Evolutionary conservation across 2,888 invertebrate genomes (phyloP).

Genomic region (Cheilosia variabilis): DNA sequence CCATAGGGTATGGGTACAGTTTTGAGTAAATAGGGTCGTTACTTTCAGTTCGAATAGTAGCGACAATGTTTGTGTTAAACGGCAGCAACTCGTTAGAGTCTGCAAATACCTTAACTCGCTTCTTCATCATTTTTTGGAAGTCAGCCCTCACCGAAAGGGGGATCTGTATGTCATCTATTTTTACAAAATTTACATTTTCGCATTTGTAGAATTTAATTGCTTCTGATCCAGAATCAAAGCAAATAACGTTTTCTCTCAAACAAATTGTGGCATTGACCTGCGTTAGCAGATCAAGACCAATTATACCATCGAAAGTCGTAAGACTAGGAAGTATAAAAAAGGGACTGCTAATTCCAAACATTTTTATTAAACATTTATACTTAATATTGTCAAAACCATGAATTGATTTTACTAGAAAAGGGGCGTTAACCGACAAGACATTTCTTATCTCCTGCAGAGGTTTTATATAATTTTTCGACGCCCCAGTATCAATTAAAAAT

Average conservation of each 20-base stretch:
- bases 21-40: constrained; percentile 62
- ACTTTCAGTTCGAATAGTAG: constrained; percentile 52
- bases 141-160: neutral
- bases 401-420: constrained; percentile 61
- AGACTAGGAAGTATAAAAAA: constrained; percentile 66
- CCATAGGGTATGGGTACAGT: constrained; percentile 61
- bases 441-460: constrained; percentile 34
- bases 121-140: constrained; percentile 49
- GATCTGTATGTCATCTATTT: constrained; percentile 56
- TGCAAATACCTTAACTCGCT: constrained; percentile 52
- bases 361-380: constrained; percentile 60
- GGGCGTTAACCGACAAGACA: constrained; percentile 36
- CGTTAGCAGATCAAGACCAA: constrained; percentile 71
- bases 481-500: constrained; percentile 63
- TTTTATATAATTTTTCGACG: constrained; percentile 70
- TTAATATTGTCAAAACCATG: constrained; percentile 55
- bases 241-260: constrained; percentile 53
- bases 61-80: constrained; percentile 27
- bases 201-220: constrained; percentile 63
- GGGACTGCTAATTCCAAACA: constrained; percentile 55
- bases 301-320: constrained; percentile 68
- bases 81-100: constrained; percentile 43
- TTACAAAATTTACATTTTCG: constrained; percentile 62
- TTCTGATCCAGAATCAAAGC: constrained; percentile 51
- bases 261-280: constrained; percentile 59